Evolutionary conservation across 2,113 vertebrate species (phyloP).

Genomic region (Eclectus roratus): DNA sequence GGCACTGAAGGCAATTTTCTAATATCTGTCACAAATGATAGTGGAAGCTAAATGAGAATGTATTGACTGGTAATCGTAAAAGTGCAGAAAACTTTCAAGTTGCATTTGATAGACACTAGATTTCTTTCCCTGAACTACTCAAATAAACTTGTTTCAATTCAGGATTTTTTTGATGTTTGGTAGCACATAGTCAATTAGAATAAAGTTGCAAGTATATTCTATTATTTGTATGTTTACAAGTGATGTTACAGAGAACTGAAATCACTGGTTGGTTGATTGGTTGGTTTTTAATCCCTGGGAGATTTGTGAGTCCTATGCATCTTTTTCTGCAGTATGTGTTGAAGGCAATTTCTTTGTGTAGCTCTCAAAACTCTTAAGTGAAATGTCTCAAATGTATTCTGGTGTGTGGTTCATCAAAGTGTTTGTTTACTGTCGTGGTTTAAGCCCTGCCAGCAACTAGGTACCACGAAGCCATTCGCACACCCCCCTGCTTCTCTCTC

Average conservation of each 20-base stretch:
- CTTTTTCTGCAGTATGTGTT: not conserved
- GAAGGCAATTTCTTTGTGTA: not conserved
- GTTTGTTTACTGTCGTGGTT: not conserved
- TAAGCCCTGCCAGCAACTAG: not conserved
- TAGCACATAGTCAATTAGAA: not conserved
- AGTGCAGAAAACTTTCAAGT: not conserved
- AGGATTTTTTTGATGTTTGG: not conserved
- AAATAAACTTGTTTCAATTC: not conserved
- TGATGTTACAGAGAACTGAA: not conserved
- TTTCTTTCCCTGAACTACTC: not conserved
- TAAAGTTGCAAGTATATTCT: not conserved
- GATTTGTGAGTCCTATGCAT: not conserved
- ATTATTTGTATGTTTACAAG: not conserved
- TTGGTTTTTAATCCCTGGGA: not conserved
- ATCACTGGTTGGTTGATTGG: not conserved
- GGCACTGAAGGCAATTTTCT: not conserved
- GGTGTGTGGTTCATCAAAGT: not conserved
- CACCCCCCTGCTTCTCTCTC: not conserved
- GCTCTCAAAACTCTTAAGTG: not conserved
- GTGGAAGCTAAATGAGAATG: not conserved
- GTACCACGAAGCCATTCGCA: not conserved
- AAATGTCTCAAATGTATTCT: not conserved
- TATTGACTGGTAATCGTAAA: not conserved
- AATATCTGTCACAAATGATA: not conserved
- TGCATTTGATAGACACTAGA: not conserved